A percentile compares a stretch with the other conserved stretches of the same genome.
Conservation (phyloP, 2,797 vertebrate species). For the Acanthiza pusilla region DNA sequence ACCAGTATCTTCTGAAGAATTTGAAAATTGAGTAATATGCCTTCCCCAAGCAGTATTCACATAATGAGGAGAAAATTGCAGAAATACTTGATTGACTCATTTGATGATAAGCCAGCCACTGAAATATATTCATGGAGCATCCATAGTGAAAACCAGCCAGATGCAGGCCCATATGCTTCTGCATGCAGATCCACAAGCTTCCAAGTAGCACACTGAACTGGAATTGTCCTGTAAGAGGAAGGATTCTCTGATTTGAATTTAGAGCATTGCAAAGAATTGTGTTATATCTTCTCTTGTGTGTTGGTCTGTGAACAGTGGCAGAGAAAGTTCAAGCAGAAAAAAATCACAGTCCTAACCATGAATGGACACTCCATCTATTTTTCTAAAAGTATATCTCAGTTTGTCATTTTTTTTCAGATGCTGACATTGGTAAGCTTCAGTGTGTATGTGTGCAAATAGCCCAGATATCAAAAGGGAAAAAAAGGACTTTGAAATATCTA, state of each 20-base stretch:
- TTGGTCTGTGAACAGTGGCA: background rate
- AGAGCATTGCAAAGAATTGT: background rate
- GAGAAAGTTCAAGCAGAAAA: constrained; percentile 6
- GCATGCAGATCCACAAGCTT: background rate
- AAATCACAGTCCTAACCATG: background rate
- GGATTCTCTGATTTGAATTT: background rate
- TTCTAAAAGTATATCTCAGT: background rate
- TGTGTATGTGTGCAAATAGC: constrained; percentile 9
- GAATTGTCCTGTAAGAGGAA: background rate
- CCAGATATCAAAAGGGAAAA: constrained; percentile 15
- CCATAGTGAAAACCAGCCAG: background rate
- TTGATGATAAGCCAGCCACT: background rate
- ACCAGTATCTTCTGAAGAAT: background rate
- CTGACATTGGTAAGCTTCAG: background rate
- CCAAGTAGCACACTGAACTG: background rate
- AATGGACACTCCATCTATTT: background rate
- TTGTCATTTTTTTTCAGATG: background rate
- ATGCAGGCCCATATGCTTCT: background rate
- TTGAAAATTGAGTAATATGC: background rate
- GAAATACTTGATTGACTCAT: background rate
- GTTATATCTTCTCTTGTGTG: background rate
- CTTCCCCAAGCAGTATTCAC: background rate
- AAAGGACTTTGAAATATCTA: constrained; percentile 46
- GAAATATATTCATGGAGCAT: background rate
- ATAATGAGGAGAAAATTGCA: background rate